These are phyloP conservation scores for Phengaris arion DNA, from an alignment of 2,888 invertebrate species.

Conservation along the genomic window DNA sequence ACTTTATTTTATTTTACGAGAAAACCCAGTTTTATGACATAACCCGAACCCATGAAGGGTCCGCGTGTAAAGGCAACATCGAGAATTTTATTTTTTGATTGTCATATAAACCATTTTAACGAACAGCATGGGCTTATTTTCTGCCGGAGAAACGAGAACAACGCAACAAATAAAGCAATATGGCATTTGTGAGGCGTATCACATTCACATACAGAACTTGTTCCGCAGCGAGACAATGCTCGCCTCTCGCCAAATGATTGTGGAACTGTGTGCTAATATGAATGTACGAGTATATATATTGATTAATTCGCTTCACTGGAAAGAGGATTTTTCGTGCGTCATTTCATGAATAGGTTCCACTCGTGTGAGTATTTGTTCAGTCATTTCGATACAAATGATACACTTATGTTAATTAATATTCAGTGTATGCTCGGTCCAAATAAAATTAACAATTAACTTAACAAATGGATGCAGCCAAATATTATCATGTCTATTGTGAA, in stretches of 20 bases:
- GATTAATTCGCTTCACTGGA: constrained; percentile 33
- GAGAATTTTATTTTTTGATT: constrained; percentile 24
- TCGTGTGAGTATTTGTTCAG: constrained; percentile 29
- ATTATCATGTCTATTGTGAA: not conserved
- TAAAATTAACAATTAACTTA: constrained; percentile 20
- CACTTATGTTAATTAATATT: constrained; percentile 25
- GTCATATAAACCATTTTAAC: constrained; percentile 27
- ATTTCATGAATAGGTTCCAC: constrained; percentile 41
- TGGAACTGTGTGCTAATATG: constrained; percentile 39
- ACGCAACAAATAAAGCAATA: constrained; percentile 65
- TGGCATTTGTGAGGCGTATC: constrained; percentile 54
- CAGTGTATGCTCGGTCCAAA: constrained; percentile 7
- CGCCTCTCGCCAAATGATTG: constrained; percentile 40
- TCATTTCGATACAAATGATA: constrained; percentile 24
- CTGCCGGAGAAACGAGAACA: constrained; percentile 58
- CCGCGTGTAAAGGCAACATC: constrained; percentile 17
- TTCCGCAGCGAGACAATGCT: constrained; percentile 57
- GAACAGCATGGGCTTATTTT: constrained; percentile 46
- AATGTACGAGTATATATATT: constrained; percentile 36
- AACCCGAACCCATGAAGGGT: constrained; percentile 26
- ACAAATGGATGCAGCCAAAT: constrained; percentile 12
- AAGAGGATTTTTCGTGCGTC: constrained; percentile 31
- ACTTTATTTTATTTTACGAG: constrained; percentile 23
- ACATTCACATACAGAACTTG: constrained; percentile 55
- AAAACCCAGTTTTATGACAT: constrained; percentile 18